Conservation (phyloP, 2,797 vertebrate species). For the Sphenopsis melanotis region DNA sequence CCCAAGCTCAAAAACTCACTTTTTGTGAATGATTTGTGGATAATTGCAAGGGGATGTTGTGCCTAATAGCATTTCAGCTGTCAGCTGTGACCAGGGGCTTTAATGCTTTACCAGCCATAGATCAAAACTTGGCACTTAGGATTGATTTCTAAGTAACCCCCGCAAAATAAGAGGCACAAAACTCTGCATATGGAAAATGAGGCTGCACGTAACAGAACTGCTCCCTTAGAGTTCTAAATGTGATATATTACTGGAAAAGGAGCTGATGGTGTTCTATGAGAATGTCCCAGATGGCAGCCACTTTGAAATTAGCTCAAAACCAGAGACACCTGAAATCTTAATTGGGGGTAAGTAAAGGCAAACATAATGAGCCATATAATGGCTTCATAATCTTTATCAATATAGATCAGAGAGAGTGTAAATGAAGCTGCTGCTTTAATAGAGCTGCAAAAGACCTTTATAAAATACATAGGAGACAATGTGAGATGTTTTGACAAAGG, state of each 20-base stretch:
- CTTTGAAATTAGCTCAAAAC: conserved; percentile 57
- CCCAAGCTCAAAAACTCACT: background rate
- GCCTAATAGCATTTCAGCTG: background rate
- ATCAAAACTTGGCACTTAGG: background rate
- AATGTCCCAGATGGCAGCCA: conserved; percentile 33
- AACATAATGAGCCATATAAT: conserved; percentile 56
- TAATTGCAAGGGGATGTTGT: background rate
- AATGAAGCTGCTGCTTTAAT: conserved; percentile 38
- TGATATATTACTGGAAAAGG: background rate
- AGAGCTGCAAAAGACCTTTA: conserved; percentile 49
- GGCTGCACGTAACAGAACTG: background rate
- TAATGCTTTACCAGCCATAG: background rate
- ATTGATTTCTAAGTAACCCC: background rate
- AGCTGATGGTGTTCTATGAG: background rate
- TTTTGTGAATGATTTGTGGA: background rate
- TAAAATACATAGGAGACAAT: conserved; percentile 42
- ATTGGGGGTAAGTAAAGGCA: conserved; percentile 56
- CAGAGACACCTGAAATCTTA: conserved; percentile 55
- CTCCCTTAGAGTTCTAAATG: background rate
- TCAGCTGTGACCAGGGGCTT: background rate
- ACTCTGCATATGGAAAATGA: background rate
- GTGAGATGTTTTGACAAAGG: conserved; percentile 66
- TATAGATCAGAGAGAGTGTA: conserved; percentile 35
- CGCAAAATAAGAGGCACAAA: background rate
- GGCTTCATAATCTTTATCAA: conserved; percentile 57